Evolutionary conservation across 1,140 invertebrate species (phyloP).

Genomic region (Frieseomelitta varia): DNA sequence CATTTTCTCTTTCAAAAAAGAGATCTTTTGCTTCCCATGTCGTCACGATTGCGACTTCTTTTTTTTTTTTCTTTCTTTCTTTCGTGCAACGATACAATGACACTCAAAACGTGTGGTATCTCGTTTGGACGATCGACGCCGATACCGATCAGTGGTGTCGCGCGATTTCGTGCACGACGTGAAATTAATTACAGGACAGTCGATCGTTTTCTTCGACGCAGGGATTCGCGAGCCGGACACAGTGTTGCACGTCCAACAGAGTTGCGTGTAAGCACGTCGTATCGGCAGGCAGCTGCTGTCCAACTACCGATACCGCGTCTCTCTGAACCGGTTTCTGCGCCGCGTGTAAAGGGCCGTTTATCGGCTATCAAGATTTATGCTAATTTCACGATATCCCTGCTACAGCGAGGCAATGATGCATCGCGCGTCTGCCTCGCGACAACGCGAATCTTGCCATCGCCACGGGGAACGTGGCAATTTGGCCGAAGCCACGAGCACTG

Average conservation of each 20-base stretch:
- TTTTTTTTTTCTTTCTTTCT: too few species aligned
- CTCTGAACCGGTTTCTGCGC: conserved; percentile 30
- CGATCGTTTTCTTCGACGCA: conserved; percentile 10
- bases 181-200: conserved; percentile 28
- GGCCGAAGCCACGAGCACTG: not conserved
- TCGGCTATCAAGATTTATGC: conserved; percentile 34
- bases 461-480: conserved; percentile 13
- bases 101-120: not conserved
- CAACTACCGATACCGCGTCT: conserved; percentile 36
- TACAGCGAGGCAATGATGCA: not conserved
- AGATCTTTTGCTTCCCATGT: not conserved
- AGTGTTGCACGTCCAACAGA: conserved; percentile 16
- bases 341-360: conserved; percentile 2
- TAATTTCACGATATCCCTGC: conserved; percentile 13
- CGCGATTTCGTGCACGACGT: not conserved
- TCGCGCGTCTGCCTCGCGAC: not conserved
- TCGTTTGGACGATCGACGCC: not conserved
- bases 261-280: conserved; percentile 36
- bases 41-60: too few species aligned
- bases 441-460: conserved; percentile 1
- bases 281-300: conserved; percentile 36
- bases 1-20: too few species aligned
- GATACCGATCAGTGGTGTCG: not conserved
- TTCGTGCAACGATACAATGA: not conserved
- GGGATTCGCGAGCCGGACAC: not conserved